These are phyloP conservation scores for Tupaia chinensis DNA, from an alignment of 2,113 vertebrate species.

Conservation along the genomic window DNA sequence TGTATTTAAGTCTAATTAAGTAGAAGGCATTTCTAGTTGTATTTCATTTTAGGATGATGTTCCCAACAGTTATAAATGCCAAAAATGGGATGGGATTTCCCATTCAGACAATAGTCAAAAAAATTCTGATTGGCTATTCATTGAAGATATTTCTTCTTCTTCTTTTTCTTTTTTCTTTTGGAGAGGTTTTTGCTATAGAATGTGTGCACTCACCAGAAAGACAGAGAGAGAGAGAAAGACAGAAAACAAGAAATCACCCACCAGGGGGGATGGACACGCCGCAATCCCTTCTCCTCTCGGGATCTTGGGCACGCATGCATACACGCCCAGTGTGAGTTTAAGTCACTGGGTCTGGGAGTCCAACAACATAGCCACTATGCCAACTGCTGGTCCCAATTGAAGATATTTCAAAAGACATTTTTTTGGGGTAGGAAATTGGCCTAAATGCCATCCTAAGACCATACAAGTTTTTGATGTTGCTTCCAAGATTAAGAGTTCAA, in stretches of 20 bases:
- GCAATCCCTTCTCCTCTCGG: too few species aligned
- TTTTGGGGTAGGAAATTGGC: neutral
- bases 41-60: constrained; percentile 11
- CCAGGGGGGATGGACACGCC: too few species aligned
- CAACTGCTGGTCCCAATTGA: neutral
- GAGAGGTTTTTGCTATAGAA: too few species aligned
- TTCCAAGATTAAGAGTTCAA: neutral
- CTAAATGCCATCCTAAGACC: neutral
- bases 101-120: neutral
- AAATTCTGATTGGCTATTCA: neutral
- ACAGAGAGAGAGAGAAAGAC: too few species aligned
- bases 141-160: neutral
- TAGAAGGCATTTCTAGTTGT: constrained; percentile 4
- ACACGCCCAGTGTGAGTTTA: too few species aligned
- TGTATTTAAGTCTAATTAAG: neutral
- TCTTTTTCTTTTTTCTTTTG: too few species aligned
- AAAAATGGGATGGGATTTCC: neutral
- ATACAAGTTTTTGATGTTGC: neutral
- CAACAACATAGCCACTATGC: too few species aligned
- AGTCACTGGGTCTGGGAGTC: too few species aligned
- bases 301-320: too few species aligned
- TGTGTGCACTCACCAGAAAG: too few species aligned
- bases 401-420: neutral
- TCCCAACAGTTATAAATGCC: neutral
- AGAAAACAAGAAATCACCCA: too few species aligned